Evolutionary conservation across 2,888 invertebrate genomes (phyloP).

Genomic region (Dicycla oo): DNA sequence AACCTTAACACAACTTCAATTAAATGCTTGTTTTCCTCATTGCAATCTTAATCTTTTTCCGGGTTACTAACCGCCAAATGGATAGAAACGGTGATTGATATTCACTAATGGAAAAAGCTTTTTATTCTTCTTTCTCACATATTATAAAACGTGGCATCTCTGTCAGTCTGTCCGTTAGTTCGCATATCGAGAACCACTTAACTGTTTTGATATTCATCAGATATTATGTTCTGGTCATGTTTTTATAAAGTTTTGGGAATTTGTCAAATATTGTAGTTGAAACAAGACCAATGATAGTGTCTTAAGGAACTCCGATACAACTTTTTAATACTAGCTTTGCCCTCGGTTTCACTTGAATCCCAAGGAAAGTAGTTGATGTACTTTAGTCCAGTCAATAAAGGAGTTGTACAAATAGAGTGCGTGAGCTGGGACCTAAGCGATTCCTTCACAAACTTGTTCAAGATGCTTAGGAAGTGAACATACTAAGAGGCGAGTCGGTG

Average conservation of each 20-base stretch:
- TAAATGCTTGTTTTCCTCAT: slow-evolving; percentile 43
- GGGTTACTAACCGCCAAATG: slow-evolving; percentile 25
- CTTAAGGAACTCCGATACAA: background rate
- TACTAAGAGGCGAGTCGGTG: no score
- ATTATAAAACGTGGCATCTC: background rate
- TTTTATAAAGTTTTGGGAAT: background rate
- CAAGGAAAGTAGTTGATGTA: background rate
- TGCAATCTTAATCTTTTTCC: slow-evolving; percentile 47
- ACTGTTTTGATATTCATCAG: background rate
- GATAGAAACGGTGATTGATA: slow-evolving; percentile 45
- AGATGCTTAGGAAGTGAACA: no score
- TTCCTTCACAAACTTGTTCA: no score
- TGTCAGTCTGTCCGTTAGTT: background rate
- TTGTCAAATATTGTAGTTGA: background rate
- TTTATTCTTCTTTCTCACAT: slow-evolving; percentile 1
- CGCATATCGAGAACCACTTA: background rate
- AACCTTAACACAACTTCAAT: slow-evolving; percentile 24
- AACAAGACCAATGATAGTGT: background rate
- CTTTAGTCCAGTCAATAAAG: no score
- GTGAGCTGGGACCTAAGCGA: no score
- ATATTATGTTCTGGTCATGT: background rate
- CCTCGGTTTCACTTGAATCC: background rate
- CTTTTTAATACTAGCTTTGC: background rate
- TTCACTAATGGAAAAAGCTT: slow-evolving; percentile 17
- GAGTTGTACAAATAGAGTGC: no score